Evolutionary conservation across 2,797 vertebrate genomes (phyloP).

Genomic region (Epinephelus awoara): DNA sequence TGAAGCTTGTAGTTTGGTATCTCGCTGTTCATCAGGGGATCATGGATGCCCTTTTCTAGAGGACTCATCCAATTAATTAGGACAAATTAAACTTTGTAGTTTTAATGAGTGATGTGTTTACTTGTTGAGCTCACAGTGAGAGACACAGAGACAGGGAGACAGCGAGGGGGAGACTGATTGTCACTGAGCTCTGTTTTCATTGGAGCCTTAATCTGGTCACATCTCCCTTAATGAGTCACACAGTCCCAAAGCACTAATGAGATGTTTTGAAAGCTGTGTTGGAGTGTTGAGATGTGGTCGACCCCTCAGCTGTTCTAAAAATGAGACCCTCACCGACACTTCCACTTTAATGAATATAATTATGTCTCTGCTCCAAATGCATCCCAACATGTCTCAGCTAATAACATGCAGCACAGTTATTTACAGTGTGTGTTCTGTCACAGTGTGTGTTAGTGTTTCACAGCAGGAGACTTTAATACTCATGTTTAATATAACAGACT

Average conservation of each 20-base stretch:
- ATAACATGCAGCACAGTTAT: background rate
- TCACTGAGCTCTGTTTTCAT: constrained; percentile 33
- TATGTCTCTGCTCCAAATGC: background rate
- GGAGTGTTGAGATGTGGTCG: constrained; percentile 16
- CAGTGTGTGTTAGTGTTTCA: background rate
- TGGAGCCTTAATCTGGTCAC: constrained; percentile 46
- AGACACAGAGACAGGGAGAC: constrained; percentile 19
- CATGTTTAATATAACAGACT: background rate
- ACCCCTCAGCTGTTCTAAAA: background rate
- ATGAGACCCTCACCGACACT: background rate
- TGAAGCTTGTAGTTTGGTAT: constrained; percentile 14
- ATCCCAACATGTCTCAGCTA: too few species aligned
- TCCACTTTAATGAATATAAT: background rate
- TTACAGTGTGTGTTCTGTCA: background rate
- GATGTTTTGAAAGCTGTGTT: constrained; percentile 42
- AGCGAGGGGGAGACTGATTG: constrained; percentile 21
- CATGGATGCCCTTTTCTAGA: constrained; percentile 31
- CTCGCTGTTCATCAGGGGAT: constrained; percentile 16
- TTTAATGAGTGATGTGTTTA: constrained; percentile 55
- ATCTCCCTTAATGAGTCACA: constrained; percentile 56
- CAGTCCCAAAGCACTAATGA: constrained; percentile 59
- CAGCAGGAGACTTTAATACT: background rate
- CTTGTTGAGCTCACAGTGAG: constrained; percentile 34
- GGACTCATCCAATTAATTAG: constrained; percentile 47
- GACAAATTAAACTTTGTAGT: constrained; percentile 57